phyloP scores from a whole-genome alignment of 2,888 invertebrate species.

The Malthinus flaveolus region DNA sequence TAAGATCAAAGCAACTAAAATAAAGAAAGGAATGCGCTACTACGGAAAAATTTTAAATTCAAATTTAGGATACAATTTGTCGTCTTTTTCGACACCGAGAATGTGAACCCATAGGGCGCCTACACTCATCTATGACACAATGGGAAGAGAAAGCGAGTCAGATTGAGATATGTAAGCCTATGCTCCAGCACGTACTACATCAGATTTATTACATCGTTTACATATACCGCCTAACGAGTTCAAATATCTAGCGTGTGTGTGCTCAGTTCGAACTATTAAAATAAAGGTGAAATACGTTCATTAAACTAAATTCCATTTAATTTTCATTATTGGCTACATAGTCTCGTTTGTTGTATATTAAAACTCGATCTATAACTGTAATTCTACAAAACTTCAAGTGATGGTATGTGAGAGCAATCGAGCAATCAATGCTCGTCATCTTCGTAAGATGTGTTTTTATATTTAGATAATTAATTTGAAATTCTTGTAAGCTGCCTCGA shows the following conservation, averaged over 20 bases:
- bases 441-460: no score
- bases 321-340: constrained; percentile 13
- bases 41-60: no score
- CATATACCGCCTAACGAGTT: constrained; percentile 25
- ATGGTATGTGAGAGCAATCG: not conserved
- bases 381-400: constrained; percentile 1
- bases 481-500: no score
- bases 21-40: no score
- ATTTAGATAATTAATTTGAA: no score
- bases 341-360: not conserved
- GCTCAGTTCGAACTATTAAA: constrained; percentile 14
- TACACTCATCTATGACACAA: constrained; percentile 30
- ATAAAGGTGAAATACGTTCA: constrained; percentile 22
- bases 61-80: constrained; percentile 8
- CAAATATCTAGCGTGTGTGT: constrained; percentile 12
- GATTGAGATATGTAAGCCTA: constrained; percentile 32
- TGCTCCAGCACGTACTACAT: constrained; percentile 25
- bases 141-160: constrained; percentile 31
- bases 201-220: constrained; percentile 25
- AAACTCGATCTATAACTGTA: constrained; percentile 4
- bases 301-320: constrained; percentile 20
- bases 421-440: no score
- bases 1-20: no score
- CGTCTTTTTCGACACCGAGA: constrained; percentile 22
- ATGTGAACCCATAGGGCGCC: constrained; percentile 29